A percentile compares a stretch with the other conserved stretches of the same genome.
Evolutionary conservation across 2,888 invertebrate species (phyloP).

Genomic region (Macrophya annulata): DNA sequence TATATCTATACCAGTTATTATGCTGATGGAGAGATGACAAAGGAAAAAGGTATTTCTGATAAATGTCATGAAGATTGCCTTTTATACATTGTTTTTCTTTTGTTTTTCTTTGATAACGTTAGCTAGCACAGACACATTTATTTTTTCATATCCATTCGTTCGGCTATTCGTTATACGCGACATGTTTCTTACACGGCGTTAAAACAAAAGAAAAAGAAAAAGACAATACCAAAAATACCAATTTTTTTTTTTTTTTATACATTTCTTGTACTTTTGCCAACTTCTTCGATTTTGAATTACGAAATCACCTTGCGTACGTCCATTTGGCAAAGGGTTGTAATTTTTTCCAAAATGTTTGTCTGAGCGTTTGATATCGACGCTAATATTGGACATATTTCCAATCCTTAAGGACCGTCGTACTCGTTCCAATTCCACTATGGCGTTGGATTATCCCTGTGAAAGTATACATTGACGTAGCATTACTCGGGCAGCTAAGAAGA

Average conservation of each 20-base stretch:
- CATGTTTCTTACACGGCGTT: not conserved
- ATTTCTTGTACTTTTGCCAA: not conserved
- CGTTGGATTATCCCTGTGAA: slow-evolving; percentile 1
- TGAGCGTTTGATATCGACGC: not conserved
- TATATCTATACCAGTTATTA: not conserved
- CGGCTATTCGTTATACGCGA: not conserved
- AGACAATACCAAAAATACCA: not conserved
- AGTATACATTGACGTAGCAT: slow-evolving; percentile 4
- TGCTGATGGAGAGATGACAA: not conserved
- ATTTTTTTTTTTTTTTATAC: not conserved
- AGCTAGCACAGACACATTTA: not conserved
- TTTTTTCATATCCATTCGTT: not conserved
- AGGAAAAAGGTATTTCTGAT: not conserved
- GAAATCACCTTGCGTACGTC: not conserved
- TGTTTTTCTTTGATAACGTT: not conserved
- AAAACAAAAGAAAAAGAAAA: not conserved
- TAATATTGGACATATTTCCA: slow-evolving; percentile 2
- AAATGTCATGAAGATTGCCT: slow-evolving; percentile 21
- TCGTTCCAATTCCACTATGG: not conserved
- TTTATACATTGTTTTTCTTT: not conserved
- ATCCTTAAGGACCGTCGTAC: slow-evolving; percentile 9
- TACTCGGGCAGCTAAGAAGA: not conserved
- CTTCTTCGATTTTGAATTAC: not conserved
- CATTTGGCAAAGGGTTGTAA: not conserved
- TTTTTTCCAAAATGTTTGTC: not conserved